phyloP scores from a whole-genome alignment of 2,113 vertebrate species.

The Chlamydotis undulata region DNA sequence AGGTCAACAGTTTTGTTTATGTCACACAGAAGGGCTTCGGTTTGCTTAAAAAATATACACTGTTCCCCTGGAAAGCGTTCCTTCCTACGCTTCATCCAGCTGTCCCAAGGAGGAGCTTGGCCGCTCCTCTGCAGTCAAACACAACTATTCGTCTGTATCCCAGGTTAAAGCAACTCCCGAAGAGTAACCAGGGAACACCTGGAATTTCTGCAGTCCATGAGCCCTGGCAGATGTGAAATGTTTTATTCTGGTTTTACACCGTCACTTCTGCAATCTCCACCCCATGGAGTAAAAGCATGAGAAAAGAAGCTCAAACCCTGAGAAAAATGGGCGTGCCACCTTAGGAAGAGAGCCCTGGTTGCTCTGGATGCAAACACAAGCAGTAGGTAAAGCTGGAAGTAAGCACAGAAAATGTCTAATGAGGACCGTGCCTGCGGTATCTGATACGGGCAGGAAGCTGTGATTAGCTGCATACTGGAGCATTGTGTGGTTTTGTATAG shows the following conservation, averaged over 20 bases:
- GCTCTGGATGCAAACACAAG: background rate
- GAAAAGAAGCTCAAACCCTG: background rate
- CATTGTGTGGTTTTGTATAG: slow-evolving; percentile 48
- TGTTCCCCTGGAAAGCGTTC: background rate
- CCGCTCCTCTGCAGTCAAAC: background rate
- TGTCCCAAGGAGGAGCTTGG: slow-evolving; percentile 3
- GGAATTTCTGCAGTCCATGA: background rate
- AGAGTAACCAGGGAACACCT: background rate
- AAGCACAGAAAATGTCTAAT: background rate
- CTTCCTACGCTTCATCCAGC: background rate
- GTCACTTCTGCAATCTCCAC: background rate
- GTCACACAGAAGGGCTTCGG: background rate
- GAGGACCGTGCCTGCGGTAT: background rate
- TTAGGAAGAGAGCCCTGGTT: background rate
- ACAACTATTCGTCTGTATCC: background rate
- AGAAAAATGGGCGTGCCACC: background rate
- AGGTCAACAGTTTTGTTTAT: slow-evolving; percentile 17
- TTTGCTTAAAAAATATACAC: slow-evolving; percentile 32
- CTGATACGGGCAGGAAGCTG: slow-evolving; percentile 42
- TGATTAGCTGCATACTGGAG: slow-evolving; percentile 59
- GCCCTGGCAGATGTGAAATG: background rate
- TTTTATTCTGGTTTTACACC: background rate
- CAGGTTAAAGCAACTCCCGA: background rate
- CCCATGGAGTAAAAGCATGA: background rate
- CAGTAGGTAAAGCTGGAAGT: background rate